A percentile compares a stretch with the other conserved stretches of the same genome.
Conservation (phyloP, 2,797 vertebrate species). For the Brachymystax lenok region DNA sequence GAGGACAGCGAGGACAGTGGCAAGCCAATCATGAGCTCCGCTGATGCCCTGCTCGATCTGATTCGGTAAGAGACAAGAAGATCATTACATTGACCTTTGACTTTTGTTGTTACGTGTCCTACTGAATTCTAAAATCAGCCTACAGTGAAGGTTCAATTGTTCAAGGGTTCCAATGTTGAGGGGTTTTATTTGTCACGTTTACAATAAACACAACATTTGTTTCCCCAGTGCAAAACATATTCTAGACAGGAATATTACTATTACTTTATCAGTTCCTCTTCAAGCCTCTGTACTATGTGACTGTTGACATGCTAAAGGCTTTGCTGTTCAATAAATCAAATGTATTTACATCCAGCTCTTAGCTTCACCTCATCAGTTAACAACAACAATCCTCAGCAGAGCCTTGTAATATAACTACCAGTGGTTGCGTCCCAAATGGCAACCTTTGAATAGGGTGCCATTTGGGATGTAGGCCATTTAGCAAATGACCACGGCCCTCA, state of each 20-base stretch:
- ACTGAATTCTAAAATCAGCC: too few relatives aligned
- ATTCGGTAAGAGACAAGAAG: conserved; percentile 81
- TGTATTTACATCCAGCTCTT: not conserved
- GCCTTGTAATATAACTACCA: not conserved
- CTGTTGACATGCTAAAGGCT: not conserved
- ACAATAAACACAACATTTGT: too few relatives aligned
- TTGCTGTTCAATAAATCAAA: not conserved
- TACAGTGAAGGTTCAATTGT: too few relatives aligned
- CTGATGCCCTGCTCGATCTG: conserved; percentile 94
- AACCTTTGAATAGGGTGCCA: not conserved
- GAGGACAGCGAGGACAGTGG: conserved; percentile 87
- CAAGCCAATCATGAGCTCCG: conserved; percentile 96
- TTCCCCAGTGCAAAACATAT: too few relatives aligned
- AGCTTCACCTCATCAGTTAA: not conserved
- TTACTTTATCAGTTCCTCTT: not conserved
- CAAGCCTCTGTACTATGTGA: not conserved
- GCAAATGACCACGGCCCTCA: not conserved
- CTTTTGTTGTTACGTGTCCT: not conserved
- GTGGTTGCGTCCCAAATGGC: not conserved
- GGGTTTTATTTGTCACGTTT: too few relatives aligned
- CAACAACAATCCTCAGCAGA: not conserved
- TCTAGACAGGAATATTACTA: too few relatives aligned
- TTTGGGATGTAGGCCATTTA: not conserved
- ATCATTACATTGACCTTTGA: not conserved
- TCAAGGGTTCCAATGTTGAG: too few relatives aligned